Base-by-base conservation (phyloP, 2,797 vertebrate genomes). In the Rhinophrynus dorsalis region DNA sequence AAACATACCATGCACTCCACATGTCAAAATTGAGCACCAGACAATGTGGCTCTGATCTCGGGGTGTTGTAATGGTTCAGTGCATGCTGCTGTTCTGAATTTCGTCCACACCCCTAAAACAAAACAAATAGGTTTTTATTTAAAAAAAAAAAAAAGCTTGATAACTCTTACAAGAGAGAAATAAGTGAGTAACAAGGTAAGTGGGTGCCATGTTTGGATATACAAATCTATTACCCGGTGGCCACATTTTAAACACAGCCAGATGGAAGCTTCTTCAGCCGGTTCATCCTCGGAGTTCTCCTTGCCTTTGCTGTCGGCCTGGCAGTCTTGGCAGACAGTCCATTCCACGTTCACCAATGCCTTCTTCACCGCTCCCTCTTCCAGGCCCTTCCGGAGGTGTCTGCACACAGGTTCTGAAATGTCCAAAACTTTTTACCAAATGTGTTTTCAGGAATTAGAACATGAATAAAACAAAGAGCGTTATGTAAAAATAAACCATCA, bases 181-280 rank as follows among this genome's bases (percentile, higher is more conserved):
- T n/a, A n/a, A n/a, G n/a, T n/a, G n/a, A n/a, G n/a, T n/a, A n/a
- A n/a, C n/a, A n/a, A n/a, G n/a, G n/a, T n/a, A n/a, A n/a, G n/a
- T n/a, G n/a, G n/a, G n/a, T n/a, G n/a, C n/a, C n/a, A n/a, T n/a
- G n/a, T n/a, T n/a, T n/a, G n/a, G n/a, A n/a, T n/a, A n/a, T 30
- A 30, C 9, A 30, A 30, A 30, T 9, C 3, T 42, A 35, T 83
- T 90, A 99, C 97, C 87, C 90, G 92, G 67, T 98, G 92, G 57
- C 95, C 95, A 75, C 97, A 99, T 88, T 96, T 97, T 72, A 98
- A 88, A 86, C 96, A 99, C 74, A 97, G 86, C 97, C 97, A 99
- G 75, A 96, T 62, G 0, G 81, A 75, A 38, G 83, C 74, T n/a
- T 75, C 58, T 75, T 90, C 91, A 13, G 82, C 84, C 1, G 72